Percentiles rank a stretch among this genome's conserved stretches.
Conservation (phyloP, 2,113 vertebrate genomes). For the Brienomyrus longianalis region DNA sequence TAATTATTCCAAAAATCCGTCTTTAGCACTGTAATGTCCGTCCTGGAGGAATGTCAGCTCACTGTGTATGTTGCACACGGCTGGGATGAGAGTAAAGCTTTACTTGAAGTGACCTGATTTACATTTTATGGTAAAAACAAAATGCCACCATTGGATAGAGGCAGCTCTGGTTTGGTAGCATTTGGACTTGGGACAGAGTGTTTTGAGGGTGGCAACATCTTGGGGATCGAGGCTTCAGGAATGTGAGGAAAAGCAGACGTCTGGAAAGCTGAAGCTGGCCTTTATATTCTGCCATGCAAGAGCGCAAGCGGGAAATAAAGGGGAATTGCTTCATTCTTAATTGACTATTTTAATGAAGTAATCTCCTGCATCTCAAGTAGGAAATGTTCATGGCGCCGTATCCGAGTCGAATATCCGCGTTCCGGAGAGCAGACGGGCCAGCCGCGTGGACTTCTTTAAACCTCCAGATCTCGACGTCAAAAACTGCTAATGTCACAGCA, state of each 20-base stretch:
- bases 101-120: not conserved
- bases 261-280: not conserved
- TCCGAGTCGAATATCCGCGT: not conserved
- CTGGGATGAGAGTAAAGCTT: not conserved
- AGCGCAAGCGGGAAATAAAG: not conserved
- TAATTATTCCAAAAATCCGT: not conserved
- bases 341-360: conserved; percentile 4
- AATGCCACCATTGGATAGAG: not conserved
- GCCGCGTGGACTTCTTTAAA: not conserved
- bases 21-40: not conserved
- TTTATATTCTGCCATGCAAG: not conserved
- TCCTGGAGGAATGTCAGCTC: not conserved
- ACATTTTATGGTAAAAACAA: not conserved
- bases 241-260: not conserved
- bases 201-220: not conserved
- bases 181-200: not conserved
- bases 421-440: not conserved
- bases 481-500: not conserved
- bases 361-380: not conserved
- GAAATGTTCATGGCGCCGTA: not conserved
- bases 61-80: not conserved
- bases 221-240: not conserved
- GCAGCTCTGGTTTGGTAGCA: not conserved
- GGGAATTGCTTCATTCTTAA: not conserved
- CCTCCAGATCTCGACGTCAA: not conserved